These are phyloP conservation scores for Greenwoodochromis staneri DNA, from an alignment of 2,113 vertebrate species.

Conservation along the genomic window DNA sequence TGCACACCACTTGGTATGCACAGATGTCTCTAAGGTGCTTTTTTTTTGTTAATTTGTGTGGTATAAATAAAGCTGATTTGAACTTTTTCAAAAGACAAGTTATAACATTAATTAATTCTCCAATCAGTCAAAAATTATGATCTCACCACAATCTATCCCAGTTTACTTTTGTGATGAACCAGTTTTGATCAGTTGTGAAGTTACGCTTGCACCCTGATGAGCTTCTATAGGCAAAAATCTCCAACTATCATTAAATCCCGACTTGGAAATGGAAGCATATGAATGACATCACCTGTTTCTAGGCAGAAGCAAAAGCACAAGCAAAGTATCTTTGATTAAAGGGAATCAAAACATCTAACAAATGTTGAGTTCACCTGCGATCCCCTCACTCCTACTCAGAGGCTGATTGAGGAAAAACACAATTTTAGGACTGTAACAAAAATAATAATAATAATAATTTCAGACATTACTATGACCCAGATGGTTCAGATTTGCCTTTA, in stretches of 20 bases:
- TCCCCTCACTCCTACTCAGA: neutral
- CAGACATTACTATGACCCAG: neutral
- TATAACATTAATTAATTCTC: neutral
- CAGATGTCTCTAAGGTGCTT: neutral
- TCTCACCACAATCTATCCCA: neutral
- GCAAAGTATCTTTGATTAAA: neutral
- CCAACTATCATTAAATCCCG: neutral
- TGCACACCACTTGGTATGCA: neutral
- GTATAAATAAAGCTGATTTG: neutral
- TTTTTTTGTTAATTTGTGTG: neutral
- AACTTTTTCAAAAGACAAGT: neutral
- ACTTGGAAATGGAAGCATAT: neutral
- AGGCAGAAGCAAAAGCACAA: neutral
- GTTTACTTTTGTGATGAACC: neutral
- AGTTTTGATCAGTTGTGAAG: neutral
- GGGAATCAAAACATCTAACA: neutral
- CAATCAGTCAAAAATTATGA: neutral
- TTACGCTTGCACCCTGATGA: accelerated
- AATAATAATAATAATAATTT: neutral
- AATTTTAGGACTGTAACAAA: neutral
- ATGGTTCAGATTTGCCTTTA: neutral
- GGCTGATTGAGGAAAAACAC: neutral
- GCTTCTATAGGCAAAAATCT: neutral
- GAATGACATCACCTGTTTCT: neutral
- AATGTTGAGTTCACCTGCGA: neutral